Percentiles rank a stretch among this genome's conserved stretches.
These are phyloP conservation scores for Caligus rogercresseyi DNA, from an alignment of 1,140 invertebrate genomes.

Conservation along the genomic window DNA sequence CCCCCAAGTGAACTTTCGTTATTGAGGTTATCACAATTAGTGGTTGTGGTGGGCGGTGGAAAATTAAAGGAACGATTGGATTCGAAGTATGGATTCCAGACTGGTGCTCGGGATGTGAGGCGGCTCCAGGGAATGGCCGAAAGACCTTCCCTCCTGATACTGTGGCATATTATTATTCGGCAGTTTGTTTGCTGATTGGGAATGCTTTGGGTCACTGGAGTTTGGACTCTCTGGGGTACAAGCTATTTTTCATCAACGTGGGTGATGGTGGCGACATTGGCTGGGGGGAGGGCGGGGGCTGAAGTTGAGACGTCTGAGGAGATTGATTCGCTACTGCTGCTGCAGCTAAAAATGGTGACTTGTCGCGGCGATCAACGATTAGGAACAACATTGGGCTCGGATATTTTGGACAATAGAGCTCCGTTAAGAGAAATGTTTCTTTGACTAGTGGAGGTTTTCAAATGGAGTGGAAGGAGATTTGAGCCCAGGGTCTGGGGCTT, in stretches of 20 bases:
- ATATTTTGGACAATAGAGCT: not conserved
- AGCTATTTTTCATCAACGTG: not conserved
- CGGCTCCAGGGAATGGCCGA: too few relatives aligned
- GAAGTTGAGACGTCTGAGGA: not conserved
- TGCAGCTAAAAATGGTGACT: not conserved
- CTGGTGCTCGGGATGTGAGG: not conserved
- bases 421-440: not conserved
- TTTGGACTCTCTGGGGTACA: not conserved
- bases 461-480: not conserved
- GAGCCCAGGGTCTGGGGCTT: not conserved
- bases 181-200: not conserved
- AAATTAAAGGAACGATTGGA: not conserved
- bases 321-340: not conserved
- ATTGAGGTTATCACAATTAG: not conserved
- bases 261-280: not conserved
- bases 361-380: not conserved
- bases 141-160: too few relatives aligned
- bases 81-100: not conserved
- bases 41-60: too few relatives aligned
- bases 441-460: not conserved
- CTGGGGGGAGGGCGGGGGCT: not conserved
- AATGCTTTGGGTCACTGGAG: not conserved
- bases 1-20: constrained; percentile 21
- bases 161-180: not conserved
- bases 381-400: not conserved